Evolutionary conservation across 2,888 invertebrate genomes (phyloP), one percentile per base, ranked within the genome.

Genomic region (Stenichneumon culpator): DNA sequence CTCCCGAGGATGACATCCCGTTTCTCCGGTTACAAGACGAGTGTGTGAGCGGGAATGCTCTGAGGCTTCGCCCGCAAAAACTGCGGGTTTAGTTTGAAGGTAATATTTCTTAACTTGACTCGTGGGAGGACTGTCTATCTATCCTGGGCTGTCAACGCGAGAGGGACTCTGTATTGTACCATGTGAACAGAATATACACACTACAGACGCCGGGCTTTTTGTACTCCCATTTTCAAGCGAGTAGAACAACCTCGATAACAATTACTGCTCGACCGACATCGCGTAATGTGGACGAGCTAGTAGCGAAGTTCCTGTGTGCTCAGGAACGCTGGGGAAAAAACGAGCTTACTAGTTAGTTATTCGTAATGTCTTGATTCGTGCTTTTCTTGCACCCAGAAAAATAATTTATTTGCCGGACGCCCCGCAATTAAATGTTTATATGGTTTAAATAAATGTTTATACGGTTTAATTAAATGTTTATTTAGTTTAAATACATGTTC

Each of bases 21-120:
- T 44, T 74, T 69, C 63, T 50, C 6, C 47, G 47, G 54, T 73
- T 52, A 70, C 63, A 70, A 60, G 16, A 22, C 44, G 25, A 22
- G 60, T 16, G 39, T 39, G 54, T 47, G 19, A 22, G 19, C 25
- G 36, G 36, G 3, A 11, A 3, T n/a, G 22, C 32, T 16, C 39
- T 73, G 22, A 39, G 44, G 28, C 22, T 63, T 44, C 39, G 63
- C 44, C 52, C 25, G 74, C 69, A 63, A n/a, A 52, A 36, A 28
- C 22, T 69, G 9, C 5, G 28, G 9, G 9, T 57, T 28, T 28
- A 69, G 44, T 67, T 36, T 36, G 50, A n/a, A n/a, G 22, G 77
- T n/a, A 25, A 54, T 52, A 67, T 67, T 67, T 52, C 39, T 32
- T 32, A 60, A 60, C 28, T 60, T 6, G 16, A 63, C 60, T 63